phyloP scores from a whole-genome alignment of 2,113 vertebrate genomes.

The Phocoena sinus region DNA sequence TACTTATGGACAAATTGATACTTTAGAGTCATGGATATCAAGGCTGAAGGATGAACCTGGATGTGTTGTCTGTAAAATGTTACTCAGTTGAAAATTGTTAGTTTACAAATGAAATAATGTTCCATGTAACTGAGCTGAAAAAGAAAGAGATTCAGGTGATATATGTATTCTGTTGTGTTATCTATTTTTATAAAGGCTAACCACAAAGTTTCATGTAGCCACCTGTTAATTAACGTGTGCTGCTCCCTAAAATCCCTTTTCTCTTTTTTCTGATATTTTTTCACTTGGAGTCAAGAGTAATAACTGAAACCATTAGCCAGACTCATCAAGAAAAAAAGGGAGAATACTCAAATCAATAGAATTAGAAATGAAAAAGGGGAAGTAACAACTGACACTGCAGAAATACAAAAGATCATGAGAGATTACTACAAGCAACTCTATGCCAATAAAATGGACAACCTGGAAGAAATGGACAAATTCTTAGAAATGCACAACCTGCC shows the following conservation, averaged over 20 bases:
- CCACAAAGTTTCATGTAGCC: background rate
- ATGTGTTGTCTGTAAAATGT: background rate
- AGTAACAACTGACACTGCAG: no score
- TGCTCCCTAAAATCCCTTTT: background rate
- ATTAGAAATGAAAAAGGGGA: no score
- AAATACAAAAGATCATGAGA: no score
- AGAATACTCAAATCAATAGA: no score
- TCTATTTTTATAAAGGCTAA: background rate
- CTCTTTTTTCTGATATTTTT: background rate
- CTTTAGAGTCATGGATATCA: slow-evolving; percentile 37
- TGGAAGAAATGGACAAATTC: no score
- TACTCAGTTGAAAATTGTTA: background rate
- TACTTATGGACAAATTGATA: slow-evolving; percentile 54
- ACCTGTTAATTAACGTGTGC: background rate
- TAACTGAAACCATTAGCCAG: background rate
- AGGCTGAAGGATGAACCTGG: background rate
- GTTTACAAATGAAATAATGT: background rate
- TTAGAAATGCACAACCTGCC: no score
- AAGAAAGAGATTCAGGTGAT: fast-evolving
- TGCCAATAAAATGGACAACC: no score
- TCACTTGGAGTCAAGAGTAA: background rate
- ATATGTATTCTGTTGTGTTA: background rate
- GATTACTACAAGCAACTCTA: no score
- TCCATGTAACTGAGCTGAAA: background rate
- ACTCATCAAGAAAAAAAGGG: no score